phyloP scores from a whole-genome alignment of 2,113 vertebrate genomes.

The Zosterops pallidus region DNA sequence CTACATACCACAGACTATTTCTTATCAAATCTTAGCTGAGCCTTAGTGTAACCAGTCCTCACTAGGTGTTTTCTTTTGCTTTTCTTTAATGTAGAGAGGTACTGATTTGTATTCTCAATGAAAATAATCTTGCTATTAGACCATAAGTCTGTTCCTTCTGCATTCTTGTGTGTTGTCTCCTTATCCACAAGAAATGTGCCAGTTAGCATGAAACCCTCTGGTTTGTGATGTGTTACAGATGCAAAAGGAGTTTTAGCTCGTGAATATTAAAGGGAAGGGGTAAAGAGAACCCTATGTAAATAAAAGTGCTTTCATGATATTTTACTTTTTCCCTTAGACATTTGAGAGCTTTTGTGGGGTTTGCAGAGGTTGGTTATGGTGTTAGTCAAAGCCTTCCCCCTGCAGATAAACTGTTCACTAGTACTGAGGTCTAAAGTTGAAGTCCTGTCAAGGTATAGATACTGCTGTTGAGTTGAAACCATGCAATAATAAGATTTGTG shows the following conservation, averaged over 20 bases:
- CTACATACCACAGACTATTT: neutral
- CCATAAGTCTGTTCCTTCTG: neutral
- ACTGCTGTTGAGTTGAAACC: neutral
- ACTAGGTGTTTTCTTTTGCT: neutral
- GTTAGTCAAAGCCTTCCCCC: neutral
- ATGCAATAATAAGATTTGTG: rapidly evolving
- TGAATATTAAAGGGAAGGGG: neutral
- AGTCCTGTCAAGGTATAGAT: neutral
- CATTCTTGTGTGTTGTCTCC: neutral
- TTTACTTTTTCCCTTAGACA: neutral
- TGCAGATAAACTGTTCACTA: neutral
- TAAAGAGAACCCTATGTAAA: neutral
- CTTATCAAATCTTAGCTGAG: neutral
- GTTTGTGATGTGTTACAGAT: neutral
- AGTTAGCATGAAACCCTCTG: neutral
- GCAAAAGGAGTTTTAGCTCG: neutral
- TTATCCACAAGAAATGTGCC: neutral
- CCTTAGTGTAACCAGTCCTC: neutral
- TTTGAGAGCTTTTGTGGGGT: neutral
- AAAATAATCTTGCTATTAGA: neutral
- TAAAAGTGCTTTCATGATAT: neutral
- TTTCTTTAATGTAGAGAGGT: neutral
- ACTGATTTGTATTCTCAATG: neutral
- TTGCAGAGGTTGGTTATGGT: neutral
- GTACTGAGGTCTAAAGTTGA: neutral